Conservation (phyloP, 2,888 invertebrate species). For the Torymus texanus region DNA sequence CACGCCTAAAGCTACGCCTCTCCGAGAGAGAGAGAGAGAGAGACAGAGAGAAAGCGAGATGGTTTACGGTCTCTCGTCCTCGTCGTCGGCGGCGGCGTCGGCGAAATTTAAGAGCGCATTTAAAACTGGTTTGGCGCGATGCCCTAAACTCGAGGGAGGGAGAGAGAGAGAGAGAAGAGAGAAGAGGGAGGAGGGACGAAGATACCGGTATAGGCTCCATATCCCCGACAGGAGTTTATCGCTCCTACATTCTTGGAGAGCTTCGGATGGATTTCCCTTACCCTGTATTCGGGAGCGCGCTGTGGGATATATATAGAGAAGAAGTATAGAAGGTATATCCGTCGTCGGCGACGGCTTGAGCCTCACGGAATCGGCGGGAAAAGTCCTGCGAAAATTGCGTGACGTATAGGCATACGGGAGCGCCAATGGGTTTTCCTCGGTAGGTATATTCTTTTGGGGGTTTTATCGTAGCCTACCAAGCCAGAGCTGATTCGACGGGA, state of each 20-base stretch:
- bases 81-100: conserved; percentile 69
- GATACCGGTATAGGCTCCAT: conserved; percentile 12
- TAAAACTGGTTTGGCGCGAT: conserved; percentile 75
- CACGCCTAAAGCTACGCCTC: conserved; percentile 67
- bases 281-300: conserved; percentile 61
- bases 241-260: conserved; percentile 73
- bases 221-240: conserved; percentile 72
- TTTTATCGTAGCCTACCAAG: too few species aligned
- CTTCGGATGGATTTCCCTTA: conserved; percentile 73
- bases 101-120: conserved; percentile 75
- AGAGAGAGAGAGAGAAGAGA: conserved; percentile 29
- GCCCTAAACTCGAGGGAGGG: conserved; percentile 72
- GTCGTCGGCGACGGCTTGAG: background rate
- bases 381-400: conserved; percentile 33
- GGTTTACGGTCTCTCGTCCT: conserved; percentile 68
- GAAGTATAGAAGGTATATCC: background rate
- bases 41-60: conserved; percentile 62
- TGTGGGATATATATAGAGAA: background rate
- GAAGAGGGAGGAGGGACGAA: background rate
- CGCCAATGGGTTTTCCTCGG: too few species aligned
- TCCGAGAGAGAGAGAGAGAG: conserved; percentile 57
- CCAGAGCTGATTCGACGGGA: too few species aligned
- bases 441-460: too few species aligned
- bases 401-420: conserved; percentile 1
- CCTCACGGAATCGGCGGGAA: conserved; percentile 35